These are phyloP conservation scores for Ramphastos sulfuratus DNA, from an alignment of 2,113 vertebrate genomes.

Conservation along the genomic window DNA sequence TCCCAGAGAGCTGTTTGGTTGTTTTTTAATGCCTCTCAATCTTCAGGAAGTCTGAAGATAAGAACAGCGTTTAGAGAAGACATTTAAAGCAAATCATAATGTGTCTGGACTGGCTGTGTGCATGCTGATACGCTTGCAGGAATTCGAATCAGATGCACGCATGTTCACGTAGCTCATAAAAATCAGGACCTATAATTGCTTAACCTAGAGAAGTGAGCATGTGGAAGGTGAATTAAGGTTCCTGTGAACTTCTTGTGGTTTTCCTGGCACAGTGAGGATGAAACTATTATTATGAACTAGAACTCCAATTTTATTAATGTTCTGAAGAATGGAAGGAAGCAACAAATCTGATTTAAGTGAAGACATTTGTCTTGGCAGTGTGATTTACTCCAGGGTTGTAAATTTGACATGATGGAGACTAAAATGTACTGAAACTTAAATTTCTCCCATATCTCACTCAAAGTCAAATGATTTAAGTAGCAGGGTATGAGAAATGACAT, in stretches of 20 bases:
- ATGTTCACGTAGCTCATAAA: neutral
- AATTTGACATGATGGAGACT: slow-evolving; percentile 76
- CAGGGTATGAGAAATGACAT: slow-evolving; percentile 73
- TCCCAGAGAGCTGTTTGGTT: slow-evolving; percentile 9
- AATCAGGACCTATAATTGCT: neutral
- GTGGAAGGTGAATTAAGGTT: slow-evolving; percentile 37
- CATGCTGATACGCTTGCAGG: neutral
- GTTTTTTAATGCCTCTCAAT: neutral
- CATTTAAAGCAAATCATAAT: neutral
- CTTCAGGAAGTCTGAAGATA: neutral
- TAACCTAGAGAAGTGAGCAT: neutral
- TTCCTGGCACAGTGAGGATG: slow-evolving; percentile 25
- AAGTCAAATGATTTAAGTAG: slow-evolving; percentile 78
- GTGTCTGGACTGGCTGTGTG: neutral
- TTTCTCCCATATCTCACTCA: slow-evolving; percentile 79
- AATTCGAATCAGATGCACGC: neutral
- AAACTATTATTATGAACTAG: slow-evolving; percentile 64
- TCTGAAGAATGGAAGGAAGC: slow-evolving; percentile 73
- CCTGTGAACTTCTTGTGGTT: slow-evolving; percentile 11
- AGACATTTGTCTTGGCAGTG: slow-evolving; percentile 75
- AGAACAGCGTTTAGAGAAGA: slow-evolving; percentile 4
- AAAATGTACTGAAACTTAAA: slow-evolving; percentile 78
- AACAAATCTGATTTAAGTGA: slow-evolving; percentile 82
- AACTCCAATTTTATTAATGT: slow-evolving; percentile 72
- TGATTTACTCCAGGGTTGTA: slow-evolving; percentile 79